Conservation (phyloP, 2,797 vertebrate genomes). For the Xiphophorus birchmanni region DNA sequence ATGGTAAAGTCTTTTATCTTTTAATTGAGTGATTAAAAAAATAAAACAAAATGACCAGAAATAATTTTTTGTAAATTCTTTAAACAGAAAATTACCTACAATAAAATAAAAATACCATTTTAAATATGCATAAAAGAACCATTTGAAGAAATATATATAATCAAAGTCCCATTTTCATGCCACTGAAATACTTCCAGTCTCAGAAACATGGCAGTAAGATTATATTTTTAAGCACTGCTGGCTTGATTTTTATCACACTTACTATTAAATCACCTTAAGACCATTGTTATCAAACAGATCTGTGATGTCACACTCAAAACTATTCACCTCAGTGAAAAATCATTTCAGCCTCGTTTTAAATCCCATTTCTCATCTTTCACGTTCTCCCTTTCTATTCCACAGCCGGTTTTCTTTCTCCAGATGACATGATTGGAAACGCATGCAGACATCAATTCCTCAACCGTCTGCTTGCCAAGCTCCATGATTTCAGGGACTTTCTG, state of each 20-base stretch:
- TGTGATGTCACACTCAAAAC: slow-evolving; percentile 8
- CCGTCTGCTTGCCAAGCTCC: slow-evolving; percentile 26
- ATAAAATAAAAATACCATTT: background rate
- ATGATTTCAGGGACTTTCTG: slow-evolving; percentile 26
- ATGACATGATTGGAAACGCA: slow-evolving; percentile 26
- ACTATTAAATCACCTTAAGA: background rate
- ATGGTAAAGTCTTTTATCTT: background rate
- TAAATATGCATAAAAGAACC: background rate
- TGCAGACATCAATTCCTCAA: slow-evolving; percentile 33
- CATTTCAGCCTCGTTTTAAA: slow-evolving; percentile 1
- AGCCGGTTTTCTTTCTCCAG: background rate
- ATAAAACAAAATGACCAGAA: background rate
- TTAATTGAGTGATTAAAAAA: background rate
- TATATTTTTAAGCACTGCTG: background rate
- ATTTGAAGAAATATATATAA: background rate
- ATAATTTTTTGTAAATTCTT: background rate
- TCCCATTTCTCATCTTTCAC: background rate
- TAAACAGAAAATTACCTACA: background rate
- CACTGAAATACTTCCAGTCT: background rate
- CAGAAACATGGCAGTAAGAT: background rate
- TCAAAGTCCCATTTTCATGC: background rate
- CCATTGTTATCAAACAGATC: background rate
- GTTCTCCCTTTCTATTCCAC: background rate
- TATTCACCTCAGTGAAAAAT: background rate
- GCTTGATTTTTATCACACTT: background rate